These are phyloP conservation scores for Venturia canescens DNA, from an alignment of 1,140 invertebrate species.

Conservation along the genomic window DNA sequence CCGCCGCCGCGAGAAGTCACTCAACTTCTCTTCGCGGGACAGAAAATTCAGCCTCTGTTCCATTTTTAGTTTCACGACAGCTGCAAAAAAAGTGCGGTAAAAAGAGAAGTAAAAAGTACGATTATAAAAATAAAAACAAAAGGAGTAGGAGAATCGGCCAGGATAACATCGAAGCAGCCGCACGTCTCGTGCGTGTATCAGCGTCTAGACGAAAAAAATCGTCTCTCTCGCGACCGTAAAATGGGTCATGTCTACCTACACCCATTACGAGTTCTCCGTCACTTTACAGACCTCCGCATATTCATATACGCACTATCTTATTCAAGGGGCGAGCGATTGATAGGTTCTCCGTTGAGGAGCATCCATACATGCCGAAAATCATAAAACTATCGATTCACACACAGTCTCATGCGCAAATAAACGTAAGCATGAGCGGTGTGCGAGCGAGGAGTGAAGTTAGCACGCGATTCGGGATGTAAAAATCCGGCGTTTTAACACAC, in stretches of 20 bases:
- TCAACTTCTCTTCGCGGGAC: too few relatives aligned
- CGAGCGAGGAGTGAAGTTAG: background rate
- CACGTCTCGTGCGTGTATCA: background rate
- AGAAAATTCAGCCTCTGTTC: too few relatives aligned
- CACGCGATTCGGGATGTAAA: slow-evolving; percentile 6
- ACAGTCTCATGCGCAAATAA: background rate
- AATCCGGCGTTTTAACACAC: background rate
- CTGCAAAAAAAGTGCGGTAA: too few relatives aligned
- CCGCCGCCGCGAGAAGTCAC: too few relatives aligned
- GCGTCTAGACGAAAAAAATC: background rate
- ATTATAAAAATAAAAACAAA: background rate
- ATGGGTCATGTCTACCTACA: slow-evolving; percentile 26
- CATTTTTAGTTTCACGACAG: too few relatives aligned
- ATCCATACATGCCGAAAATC: background rate
- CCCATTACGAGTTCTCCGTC: slow-evolving; percentile 21
- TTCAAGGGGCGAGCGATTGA: slow-evolving; percentile 10
- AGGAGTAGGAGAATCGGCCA: background rate
- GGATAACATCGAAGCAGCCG: background rate
- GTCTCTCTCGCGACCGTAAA: slow-evolving; percentile 1
- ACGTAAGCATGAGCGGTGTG: too few relatives aligned
- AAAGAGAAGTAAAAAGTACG: too few relatives aligned
- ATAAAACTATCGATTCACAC: background rate
- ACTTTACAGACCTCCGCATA: background rate
- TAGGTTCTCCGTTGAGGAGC: background rate
- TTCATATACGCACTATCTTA: background rate